These are phyloP conservation scores for Onychostoma macrolepis DNA, from an alignment of 2,113 vertebrate species.

Conservation along the genomic window DNA sequence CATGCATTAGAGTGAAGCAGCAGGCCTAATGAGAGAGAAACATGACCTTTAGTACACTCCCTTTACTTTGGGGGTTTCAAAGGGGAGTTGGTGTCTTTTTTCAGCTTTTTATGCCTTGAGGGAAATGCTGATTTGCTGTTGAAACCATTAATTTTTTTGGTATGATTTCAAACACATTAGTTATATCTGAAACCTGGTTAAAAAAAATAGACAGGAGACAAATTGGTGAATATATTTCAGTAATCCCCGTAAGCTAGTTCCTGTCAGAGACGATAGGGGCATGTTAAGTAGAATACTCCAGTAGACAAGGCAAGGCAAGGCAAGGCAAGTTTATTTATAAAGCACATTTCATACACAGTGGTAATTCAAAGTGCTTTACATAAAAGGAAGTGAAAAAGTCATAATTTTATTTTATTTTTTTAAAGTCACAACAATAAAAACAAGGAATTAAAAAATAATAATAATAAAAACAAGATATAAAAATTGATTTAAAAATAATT, in stretches of 20 bases:
- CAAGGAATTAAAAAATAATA: too few relatives aligned
- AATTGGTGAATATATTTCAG: not conserved
- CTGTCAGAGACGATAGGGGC: not conserved
- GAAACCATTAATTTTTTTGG: slow-evolving; percentile 38
- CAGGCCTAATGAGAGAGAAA: slow-evolving; percentile 47
- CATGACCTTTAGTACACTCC: slow-evolving; percentile 42
- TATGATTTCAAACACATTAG: not conserved
- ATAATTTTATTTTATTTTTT: too few relatives aligned
- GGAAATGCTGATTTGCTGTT: slow-evolving; percentile 12
- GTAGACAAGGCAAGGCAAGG: too few relatives aligned
- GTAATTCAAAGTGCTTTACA: too few relatives aligned
- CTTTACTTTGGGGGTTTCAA: slow-evolving; percentile 28
- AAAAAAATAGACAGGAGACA: slow-evolving; percentile 9
- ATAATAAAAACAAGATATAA: too few relatives aligned
- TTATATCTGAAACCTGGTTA: slow-evolving; percentile 4
- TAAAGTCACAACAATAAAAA: too few relatives aligned
- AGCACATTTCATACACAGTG: too few relatives aligned
- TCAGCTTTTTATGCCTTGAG: slow-evolving; percentile 17
- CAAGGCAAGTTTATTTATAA: too few relatives aligned
- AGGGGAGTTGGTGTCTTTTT: slow-evolving; percentile 8
- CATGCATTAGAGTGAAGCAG: slow-evolving; percentile 26
- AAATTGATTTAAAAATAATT: too few relatives aligned
- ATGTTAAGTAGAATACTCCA: not conserved
- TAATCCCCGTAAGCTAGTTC: slow-evolving; percentile 26
- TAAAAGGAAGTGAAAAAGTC: too few relatives aligned